A percentile compares a stretch with the other conserved stretches of the same genome.
Evolutionary conservation across 1,140 invertebrate genomes (phyloP).

Genomic region (Cheumatopsyche charites): DNA sequence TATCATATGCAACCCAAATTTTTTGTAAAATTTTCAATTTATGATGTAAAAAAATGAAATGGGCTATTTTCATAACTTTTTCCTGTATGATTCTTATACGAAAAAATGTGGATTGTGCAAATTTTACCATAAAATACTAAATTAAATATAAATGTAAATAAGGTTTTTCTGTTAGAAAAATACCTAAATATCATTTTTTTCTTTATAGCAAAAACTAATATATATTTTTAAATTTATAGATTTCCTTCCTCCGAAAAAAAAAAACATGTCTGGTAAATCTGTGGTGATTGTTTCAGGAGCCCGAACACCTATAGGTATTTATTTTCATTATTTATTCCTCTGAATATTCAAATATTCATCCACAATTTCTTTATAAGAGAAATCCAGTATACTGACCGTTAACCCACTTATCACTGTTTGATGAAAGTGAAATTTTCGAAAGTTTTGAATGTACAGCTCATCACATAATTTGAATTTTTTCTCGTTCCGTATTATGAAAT

Average conservation of each 20-base stretch:
- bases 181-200: not conserved
- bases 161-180: no score
- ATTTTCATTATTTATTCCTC: constrained; percentile 26
- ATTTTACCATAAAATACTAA: no score
- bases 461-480: constrained; percentile 24
- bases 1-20: no score
- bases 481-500: no score
- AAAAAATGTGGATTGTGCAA: no score
- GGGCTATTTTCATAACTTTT: no score
- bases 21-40: no score
- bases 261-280: constrained; percentile 46
- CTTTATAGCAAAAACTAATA: not conserved
- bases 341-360: not conserved
- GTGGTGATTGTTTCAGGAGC: constrained; percentile 58
- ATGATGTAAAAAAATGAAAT: no score
- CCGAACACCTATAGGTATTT: constrained; percentile 56
- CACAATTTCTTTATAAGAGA: not conserved
- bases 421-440: constrained; percentile 44
- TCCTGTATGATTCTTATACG: no score
- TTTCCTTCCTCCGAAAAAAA: not conserved
- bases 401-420: constrained; percentile 46
- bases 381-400: constrained; percentile 27
- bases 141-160: no score
- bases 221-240: not conserved
- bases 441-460: constrained; percentile 9